Evolutionary conservation across 2,888 invertebrate genomes (phyloP), one percentile per base, ranked within the genome.

Genomic region (Theristus sp.): DNA sequence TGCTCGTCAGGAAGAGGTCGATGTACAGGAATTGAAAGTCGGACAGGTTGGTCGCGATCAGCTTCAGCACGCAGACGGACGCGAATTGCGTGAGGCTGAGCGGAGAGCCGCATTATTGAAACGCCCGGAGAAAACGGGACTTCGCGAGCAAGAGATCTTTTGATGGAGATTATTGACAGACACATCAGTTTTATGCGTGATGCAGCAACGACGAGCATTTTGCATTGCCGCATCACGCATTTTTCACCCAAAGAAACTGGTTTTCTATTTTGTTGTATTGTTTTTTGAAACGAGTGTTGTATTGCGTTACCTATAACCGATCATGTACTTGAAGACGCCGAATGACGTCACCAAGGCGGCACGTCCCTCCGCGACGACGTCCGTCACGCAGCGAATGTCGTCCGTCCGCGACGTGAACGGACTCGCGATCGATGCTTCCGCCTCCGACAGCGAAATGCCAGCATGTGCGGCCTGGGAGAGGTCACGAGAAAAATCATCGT

Each of bases 311-410:
- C 69, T 71, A 77, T 96, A 96, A 0, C 87, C 84, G 0, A 93
- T 89, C 94, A 98, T 96, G 80, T 90, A 96, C 71, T 94, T 94
- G 79, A 96, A 96, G 66, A 93, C 87, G 1, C 93, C 90, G 77
- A 94, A 94, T 52, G 89, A 89, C 0, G 96, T 96, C 38, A 90
- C 85, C 3, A 98, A 78, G 0, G 96, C 93, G 0, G 91, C 90
- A 0, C 96, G 81, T 0, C 94, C 72, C 62, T 73, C 72, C 24
- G 67, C 66, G 46, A 72, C 72, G 0, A 72, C 68, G 57, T 63
- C 66, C 0, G 70, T 68, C 13, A 73, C 72, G 59, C 72, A 72
- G 13, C 68, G 64, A 61, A 72, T 72, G 59, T 72, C 68, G 27
- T 56, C 28, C 38, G 22, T 25, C 10, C 10, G 10, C 10, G 10